Conservation (phyloP, 2,797 vertebrate species). For the Sebastes taczanowskii region DNA sequence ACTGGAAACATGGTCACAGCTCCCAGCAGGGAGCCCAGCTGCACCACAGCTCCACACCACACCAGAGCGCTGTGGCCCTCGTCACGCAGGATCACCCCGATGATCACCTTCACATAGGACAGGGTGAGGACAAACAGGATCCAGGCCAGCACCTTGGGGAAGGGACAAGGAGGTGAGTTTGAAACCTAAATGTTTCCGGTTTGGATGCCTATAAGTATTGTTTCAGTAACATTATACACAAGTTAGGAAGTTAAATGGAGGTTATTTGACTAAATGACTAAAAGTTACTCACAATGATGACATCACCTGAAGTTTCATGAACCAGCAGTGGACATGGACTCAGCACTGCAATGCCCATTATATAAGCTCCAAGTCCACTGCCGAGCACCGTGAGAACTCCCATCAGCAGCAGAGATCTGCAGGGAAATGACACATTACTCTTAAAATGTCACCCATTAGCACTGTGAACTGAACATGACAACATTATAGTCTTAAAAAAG, state of each 20-base stretch:
- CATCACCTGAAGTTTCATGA: constrained; percentile 63
- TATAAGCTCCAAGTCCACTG: constrained; percentile 78
- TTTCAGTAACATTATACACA: background rate
- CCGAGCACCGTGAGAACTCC: constrained; percentile 76
- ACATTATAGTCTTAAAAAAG: background rate
- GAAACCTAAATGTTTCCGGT: too few species aligned
- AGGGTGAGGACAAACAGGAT: constrained; percentile 81
- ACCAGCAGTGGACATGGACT: constrained; percentile 87
- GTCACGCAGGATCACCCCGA: constrained; percentile 85
- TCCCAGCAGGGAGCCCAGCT: constrained; percentile 87
- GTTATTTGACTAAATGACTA: too few species aligned
- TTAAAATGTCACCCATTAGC: background rate
- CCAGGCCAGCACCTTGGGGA: constrained; percentile 85
- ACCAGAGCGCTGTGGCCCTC: constrained; percentile 88
- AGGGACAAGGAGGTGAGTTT: background rate
- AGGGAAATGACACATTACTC: background rate
- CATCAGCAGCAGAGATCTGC: constrained; percentile 83
- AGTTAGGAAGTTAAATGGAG: background rate
- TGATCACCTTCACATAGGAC: constrained; percentile 89
- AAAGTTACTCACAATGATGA: constrained; percentile 80
- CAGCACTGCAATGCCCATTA: constrained; percentile 81
- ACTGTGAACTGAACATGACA: background rate
- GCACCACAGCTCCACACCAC: constrained; percentile 88
- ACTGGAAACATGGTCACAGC: constrained; percentile 86
- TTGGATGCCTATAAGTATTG: background rate